phyloP scores from a whole-genome alignment of 92 coral and sea anemone species.

The Actinostola sp. region DNA sequence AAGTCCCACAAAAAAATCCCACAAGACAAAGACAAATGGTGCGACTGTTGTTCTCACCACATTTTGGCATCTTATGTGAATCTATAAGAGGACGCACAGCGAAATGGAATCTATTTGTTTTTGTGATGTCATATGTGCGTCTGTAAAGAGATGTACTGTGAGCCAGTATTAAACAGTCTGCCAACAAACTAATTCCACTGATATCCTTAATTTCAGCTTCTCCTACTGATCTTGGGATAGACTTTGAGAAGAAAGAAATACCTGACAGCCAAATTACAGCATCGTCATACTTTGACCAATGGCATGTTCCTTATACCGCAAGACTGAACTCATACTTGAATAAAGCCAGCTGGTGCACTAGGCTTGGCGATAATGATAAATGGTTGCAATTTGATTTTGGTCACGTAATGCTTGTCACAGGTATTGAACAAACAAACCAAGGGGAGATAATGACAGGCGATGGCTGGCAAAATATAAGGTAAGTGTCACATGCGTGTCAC shows the following conservation, averaged over 20 bases:
- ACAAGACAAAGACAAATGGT: no score
- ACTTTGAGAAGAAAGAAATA: conserved; percentile 13
- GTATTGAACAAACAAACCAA: conserved; percentile 22
- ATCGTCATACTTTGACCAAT: not conserved
- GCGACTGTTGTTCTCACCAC: no score
- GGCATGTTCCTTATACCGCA: not conserved
- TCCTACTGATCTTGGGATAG: conserved; percentile 32
- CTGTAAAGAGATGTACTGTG: not conserved
- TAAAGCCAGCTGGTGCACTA: conserved; percentile 2
- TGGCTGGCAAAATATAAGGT: conserved; percentile 24
- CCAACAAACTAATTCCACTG: no score
- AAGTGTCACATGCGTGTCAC: not conserved
- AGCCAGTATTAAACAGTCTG: not conserved
- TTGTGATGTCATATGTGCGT: no score
- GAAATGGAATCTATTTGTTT: no score
- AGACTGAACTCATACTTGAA: no score
- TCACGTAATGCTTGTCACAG: conserved; percentile 36
- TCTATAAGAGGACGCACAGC: no score
- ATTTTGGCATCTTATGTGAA: no score
- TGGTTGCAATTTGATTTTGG: conserved; percentile 32
- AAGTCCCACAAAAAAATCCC: no score
- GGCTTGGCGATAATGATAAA: not conserved
- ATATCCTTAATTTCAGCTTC: conserved; percentile 10
- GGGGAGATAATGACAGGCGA: not conserved
- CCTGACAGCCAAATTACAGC: conserved; percentile 22